Conservation (phyloP, 92 coral and sea anemone genomes). For the Zoanthus sansibaricus region DNA sequence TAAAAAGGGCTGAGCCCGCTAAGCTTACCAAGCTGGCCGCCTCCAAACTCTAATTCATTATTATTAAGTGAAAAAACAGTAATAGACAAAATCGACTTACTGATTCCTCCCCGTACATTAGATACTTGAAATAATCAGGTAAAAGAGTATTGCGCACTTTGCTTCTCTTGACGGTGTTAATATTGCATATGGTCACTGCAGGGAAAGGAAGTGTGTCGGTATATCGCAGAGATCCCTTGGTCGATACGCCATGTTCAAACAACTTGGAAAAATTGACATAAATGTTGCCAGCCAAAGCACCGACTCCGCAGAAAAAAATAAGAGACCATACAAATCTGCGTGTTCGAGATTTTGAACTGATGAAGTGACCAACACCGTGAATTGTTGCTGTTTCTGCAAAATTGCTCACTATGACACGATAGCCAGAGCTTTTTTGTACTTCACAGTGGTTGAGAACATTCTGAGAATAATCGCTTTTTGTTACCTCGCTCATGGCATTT, state of each 20-base stretch:
- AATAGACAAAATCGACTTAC: constrained; percentile 6
- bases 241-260: not conserved
- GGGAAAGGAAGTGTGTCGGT: constrained; percentile 15
- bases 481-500: not conserved
- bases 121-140: constrained; percentile 9
- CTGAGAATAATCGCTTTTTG: not conserved
- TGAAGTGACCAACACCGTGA: constrained; percentile 17
- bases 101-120: constrained; percentile 7
- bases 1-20: no score
- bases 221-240: not conserved
- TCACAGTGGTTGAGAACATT: not conserved
- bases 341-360: not conserved
- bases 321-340: constrained; percentile 15
- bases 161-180: constrained; percentile 10
- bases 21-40: no score
- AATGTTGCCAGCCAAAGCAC: not conserved
- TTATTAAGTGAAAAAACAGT: not conserved
- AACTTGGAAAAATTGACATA: not conserved
- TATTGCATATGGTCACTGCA: constrained; percentile 32
- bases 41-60: no score
- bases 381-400: constrained; percentile 19
- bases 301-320: not conserved
- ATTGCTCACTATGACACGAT: not conserved
- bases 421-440: not conserved
- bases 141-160: not conserved